Evolutionary conservation across 2,797 vertebrate genomes (phyloP).

Genomic region (Gambusia yucatana): DNA sequence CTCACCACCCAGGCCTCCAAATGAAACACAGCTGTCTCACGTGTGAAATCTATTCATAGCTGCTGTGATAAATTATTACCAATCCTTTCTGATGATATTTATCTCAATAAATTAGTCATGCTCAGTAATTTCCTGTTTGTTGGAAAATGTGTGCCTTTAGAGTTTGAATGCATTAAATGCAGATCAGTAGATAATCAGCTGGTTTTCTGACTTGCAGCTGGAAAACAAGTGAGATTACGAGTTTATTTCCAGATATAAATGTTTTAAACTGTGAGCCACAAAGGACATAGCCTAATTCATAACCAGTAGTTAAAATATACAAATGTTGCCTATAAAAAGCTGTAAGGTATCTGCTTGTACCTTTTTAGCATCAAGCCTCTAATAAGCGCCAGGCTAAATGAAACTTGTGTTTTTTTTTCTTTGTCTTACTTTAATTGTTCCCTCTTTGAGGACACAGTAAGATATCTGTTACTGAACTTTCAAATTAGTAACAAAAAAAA

Average conservation of each 20-base stretch:
- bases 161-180: background rate
- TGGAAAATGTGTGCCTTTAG: background rate
- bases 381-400: background rate
- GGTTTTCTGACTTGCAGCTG: background rate
- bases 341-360: background rate
- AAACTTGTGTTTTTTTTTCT: background rate
- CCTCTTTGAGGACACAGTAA: background rate
- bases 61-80: background rate
- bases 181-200: background rate
- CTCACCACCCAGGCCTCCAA: background rate
- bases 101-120: background rate
- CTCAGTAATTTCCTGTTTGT: background rate
- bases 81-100: background rate
- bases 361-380: background rate
- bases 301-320: background rate
- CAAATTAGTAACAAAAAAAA: too few species aligned
- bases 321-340: background rate
- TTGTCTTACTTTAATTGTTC: background rate
- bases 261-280: background rate
- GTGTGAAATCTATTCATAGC: background rate
- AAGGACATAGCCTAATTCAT: background rate
- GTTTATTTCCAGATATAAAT: background rate
- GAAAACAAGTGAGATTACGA: background rate
- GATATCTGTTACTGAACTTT: background rate
- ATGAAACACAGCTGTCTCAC: background rate